Base-by-base conservation (phyloP, 2,797 vertebrate species). In the Phoxinus dragarum region DNA sequence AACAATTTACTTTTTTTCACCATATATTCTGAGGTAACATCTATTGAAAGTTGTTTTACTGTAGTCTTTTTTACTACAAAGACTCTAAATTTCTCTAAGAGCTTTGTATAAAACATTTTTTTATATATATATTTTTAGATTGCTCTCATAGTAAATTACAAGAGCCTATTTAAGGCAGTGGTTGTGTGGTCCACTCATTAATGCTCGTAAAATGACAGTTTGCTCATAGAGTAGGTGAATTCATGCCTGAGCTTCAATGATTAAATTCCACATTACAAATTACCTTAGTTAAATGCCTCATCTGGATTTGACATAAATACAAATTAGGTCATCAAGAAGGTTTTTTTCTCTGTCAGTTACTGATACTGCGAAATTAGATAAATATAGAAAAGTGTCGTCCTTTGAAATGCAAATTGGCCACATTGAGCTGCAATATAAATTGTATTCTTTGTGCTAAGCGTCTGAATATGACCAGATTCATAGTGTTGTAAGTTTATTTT, bases 261-360 rank as follows among this genome's bases (percentile, higher is more conserved):
- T 78, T 78, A 42, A 56, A 42, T 61, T 77, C 54, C 23, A 3
- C 36, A 14, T 61, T 38, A 76, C 74, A 61, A 59, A 78, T 78
- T 27, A 59, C 74, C 17, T 77, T n/a, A 54, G 36, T 77, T 77
- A 59, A 77, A 77, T 27, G 54, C 23, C 36, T 61, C 14, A 19
- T 78, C 36, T 78, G 36, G 23, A 61, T 78, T 61, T 78, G 54
- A 78, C 75, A 27, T 42, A 5, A 38, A 16, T 40, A 59, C 23
- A 77, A 77, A 77, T 42, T 17, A 42, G 75, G 75, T 27, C 54
- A 40, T 59, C 14, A 77, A 61, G 54, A 40, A 27, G 54, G 1
- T 19, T 61, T 78, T 59, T 16, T 16, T 5, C 14, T 27, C 23
- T 42, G 54, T 77, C 75, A 42, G 7, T 40, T 59, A 27, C 23